Percentiles rank a stretch among this genome's conserved stretches.
phyloP scores from a whole-genome alignment of 1,140 invertebrate genomes.

The Aphelinus certus region DNA sequence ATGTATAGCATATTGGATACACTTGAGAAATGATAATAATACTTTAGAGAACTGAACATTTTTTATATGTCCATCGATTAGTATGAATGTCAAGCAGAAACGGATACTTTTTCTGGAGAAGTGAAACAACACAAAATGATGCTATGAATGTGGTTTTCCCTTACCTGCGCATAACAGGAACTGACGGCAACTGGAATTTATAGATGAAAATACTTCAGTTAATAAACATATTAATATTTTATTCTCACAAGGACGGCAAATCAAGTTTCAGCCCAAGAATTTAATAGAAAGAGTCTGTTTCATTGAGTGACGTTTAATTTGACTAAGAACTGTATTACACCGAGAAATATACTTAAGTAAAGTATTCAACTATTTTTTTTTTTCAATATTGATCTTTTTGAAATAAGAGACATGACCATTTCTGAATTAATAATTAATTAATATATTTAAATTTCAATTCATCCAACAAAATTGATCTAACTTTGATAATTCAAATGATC shows the following conservation, averaged over 20 bases:
- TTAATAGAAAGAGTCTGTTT: too few species aligned
- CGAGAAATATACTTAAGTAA: too few species aligned
- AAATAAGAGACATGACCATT: too few species aligned
- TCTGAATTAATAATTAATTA: too few species aligned
- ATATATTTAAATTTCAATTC: neutral
- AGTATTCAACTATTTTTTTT: too few species aligned
- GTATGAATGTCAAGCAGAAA: neutral
- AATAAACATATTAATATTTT: neutral
- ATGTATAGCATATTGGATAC: too few species aligned
- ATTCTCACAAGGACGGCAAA: too few species aligned
- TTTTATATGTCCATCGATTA: neutral
- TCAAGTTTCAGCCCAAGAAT: too few species aligned
- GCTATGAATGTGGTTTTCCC: neutral
- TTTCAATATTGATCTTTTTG: too few species aligned
- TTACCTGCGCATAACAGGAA: conserved; percentile 25
- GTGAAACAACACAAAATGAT: too few species aligned
- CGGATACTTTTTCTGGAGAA: neutral
- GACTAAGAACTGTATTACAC: too few species aligned
- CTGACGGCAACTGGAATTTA: conserved; percentile 16
- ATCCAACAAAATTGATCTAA: neutral
- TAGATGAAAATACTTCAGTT: conserved; percentile 4
- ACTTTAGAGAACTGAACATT: neutral
- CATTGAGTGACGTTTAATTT: too few species aligned
- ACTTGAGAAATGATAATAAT: neutral
- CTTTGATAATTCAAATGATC: neutral